A percentile compares a stretch with the other conserved stretches of the same genome.
These are phyloP conservation scores for Euura saliciscinereae DNA, from an alignment of 1,140 invertebrate species.

Conservation along the genomic window DNA sequence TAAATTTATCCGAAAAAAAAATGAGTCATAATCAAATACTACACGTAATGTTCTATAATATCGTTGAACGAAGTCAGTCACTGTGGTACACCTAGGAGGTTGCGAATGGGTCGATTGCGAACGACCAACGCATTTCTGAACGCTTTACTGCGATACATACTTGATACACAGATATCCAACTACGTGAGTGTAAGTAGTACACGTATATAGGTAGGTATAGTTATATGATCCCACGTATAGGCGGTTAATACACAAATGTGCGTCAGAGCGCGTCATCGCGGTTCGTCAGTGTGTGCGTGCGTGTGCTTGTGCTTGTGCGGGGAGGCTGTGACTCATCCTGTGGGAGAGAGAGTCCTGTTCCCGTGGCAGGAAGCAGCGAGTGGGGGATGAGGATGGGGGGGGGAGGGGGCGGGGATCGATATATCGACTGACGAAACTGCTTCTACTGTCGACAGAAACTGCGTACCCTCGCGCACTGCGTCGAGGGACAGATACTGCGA, in stretches of 20 bases:
- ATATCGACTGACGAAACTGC: slow-evolving; percentile 58
- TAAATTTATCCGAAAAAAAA: no score
- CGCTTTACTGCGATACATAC: background rate
- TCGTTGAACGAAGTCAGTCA: no score
- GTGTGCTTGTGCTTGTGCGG: slow-evolving; percentile 29
- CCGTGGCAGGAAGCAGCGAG: slow-evolving; percentile 58
- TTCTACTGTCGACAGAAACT: slow-evolving; percentile 49
- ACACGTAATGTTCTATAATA: no score
- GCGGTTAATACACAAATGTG: background rate
- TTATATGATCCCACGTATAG: background rate
- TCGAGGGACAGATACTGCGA: no score
- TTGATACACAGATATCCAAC: background rate
- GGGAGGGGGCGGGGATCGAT: slow-evolving; percentile 54
- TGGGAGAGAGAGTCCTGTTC: slow-evolving; percentile 54
- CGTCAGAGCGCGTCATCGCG: slow-evolving; percentile 18
- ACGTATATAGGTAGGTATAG: background rate
- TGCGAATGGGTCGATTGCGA: background rate
- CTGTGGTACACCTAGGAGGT: background rate
- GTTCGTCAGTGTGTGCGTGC: slow-evolving; percentile 17
- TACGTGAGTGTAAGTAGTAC: background rate
- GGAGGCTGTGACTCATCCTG: slow-evolving; percentile 62
- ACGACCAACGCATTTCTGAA: background rate
- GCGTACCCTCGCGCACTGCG: slow-evolving; percentile 42
- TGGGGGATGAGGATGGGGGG: slow-evolving; percentile 40
- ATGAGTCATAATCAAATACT: no score